These are phyloP conservation scores for Pipistrellus pipistrellus DNA, from an alignment of 2,797 vertebrate species.

Conservation along the genomic window DNA sequence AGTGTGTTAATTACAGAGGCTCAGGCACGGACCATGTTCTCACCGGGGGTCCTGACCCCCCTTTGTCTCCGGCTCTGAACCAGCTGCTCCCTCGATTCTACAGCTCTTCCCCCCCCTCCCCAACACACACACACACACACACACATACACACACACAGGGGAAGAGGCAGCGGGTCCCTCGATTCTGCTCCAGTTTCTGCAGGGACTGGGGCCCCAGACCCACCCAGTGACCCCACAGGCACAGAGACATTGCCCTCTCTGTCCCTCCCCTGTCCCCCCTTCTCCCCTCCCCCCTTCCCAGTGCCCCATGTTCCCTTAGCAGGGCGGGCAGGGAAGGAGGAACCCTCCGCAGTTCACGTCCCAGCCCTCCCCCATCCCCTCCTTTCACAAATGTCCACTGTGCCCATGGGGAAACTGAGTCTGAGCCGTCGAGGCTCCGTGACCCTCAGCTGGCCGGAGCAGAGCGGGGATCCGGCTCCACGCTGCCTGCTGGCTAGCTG, in stretches of 20 bases:
- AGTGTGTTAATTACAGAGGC: background rate
- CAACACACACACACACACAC: too few species aligned
- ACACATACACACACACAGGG: too few species aligned
- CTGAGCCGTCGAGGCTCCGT: background rate
- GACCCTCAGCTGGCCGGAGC: background rate
- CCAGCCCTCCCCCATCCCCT: background rate
- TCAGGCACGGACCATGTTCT: background rate
- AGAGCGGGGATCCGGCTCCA: background rate
- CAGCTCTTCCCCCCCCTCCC: too few species aligned
- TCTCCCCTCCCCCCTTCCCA: background rate
- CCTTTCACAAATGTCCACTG: background rate
- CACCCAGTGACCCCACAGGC: background rate
- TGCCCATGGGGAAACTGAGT: slow-evolving; percentile 9
- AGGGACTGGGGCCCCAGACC: background rate
- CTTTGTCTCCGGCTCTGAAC: background rate
- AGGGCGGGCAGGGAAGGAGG: background rate
- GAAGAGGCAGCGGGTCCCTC: rapidly evolving
- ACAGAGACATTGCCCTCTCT: background rate
- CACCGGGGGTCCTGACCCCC: background rate
- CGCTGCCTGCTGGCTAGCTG: background rate
- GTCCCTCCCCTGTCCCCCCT: too few species aligned
- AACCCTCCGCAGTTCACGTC: too few species aligned
- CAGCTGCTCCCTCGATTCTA: background rate
- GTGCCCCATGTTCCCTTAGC: background rate
- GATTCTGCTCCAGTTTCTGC: too few species aligned